Evolutionary conservation across 2,797 vertebrate species (phyloP).

Genomic region (Sparidentex hasta): DNA sequence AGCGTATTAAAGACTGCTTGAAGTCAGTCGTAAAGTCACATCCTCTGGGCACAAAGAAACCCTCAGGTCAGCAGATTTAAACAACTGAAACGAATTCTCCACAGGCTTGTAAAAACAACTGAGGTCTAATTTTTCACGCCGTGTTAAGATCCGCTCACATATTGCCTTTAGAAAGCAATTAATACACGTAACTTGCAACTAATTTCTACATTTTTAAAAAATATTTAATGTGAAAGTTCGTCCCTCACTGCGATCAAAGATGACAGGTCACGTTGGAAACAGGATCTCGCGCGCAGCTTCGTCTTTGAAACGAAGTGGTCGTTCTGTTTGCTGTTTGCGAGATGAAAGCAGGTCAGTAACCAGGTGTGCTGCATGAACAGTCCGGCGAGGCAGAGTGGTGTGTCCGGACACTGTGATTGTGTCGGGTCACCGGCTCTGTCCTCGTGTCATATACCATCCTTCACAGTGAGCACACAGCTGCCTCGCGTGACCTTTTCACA

Average conservation of each 20-base stretch:
- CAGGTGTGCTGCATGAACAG: slow-evolving; percentile 61
- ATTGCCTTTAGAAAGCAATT: too few relatives aligned
- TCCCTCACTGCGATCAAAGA: not conserved
- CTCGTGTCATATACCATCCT: slow-evolving; percentile 73
- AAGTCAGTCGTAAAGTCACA: too few relatives aligned
- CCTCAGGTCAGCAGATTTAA: too few relatives aligned
- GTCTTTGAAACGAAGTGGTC: slow-evolving; percentile 2
- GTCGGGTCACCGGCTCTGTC: slow-evolving; percentile 75
- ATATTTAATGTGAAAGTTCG: not conserved
- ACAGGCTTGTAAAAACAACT: too few relatives aligned
- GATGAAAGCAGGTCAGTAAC: slow-evolving; percentile 60
- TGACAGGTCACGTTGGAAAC: not conserved
- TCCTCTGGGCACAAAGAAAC: too few relatives aligned
- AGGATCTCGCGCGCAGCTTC: slow-evolving; percentile 5
- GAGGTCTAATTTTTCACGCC: too few relatives aligned
- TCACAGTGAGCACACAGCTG: slow-evolving; percentile 71
- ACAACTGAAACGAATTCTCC: too few relatives aligned
- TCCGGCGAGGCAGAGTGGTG: slow-evolving; percentile 54
- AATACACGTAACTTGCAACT: too few relatives aligned
- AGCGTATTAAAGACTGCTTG: not conserved
- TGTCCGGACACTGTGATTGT: slow-evolving; percentile 62
- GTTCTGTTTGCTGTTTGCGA: slow-evolving; percentile 27
- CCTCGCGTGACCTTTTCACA: slow-evolving; percentile 69
- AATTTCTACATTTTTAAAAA: too few relatives aligned
- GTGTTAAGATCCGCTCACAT: too few relatives aligned